Conservation (phyloP, 1,140 invertebrate genomes). For the Hyles vespertilio region DNA sequence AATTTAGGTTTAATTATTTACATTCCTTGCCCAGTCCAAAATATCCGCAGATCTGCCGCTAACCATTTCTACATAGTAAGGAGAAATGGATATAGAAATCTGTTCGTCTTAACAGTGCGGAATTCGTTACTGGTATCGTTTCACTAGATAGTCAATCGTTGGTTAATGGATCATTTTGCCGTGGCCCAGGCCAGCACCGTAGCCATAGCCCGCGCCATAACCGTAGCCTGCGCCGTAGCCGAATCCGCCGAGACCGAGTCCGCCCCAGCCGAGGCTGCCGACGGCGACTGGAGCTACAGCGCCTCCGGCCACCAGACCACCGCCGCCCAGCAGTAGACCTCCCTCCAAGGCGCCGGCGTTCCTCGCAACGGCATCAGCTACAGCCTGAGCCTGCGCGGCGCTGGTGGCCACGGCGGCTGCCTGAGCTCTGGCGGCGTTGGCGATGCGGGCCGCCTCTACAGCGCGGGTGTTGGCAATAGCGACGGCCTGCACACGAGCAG, state of each 20-base stretch:
- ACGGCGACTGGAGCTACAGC: constrained; percentile 19
- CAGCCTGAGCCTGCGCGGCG: constrained; percentile 57
- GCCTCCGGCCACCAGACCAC: constrained; percentile 23
- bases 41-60: constrained; percentile 47
- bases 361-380: constrained; percentile 55
- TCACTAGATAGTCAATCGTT: neutral
- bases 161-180: constrained; percentile 31
- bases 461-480: constrained; percentile 61
- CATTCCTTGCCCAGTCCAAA: constrained; percentile 36
- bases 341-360: constrained; percentile 39
- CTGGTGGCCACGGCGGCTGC: constrained; percentile 53
- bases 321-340: constrained; percentile 39
- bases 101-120: constrained; percentile 24
- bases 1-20: constrained; percentile 43
- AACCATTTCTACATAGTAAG: constrained; percentile 48
- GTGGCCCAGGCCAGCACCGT: constrained; percentile 22
- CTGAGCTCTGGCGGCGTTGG: constrained; percentile 57
- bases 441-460: constrained; percentile 56
- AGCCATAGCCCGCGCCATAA: constrained; percentile 10
- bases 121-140: constrained; percentile 5
- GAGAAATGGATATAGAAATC: constrained; percentile 56
- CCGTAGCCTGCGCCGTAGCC: constrained; percentile 22
- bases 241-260: constrained; percentile 14
- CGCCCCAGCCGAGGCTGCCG: constrained; percentile 18
- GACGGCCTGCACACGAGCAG: constrained; percentile 56